These are phyloP conservation scores for Silurus aristotelis DNA, from an alignment of 2,797 vertebrate genomes.

Conservation along the genomic window DNA sequence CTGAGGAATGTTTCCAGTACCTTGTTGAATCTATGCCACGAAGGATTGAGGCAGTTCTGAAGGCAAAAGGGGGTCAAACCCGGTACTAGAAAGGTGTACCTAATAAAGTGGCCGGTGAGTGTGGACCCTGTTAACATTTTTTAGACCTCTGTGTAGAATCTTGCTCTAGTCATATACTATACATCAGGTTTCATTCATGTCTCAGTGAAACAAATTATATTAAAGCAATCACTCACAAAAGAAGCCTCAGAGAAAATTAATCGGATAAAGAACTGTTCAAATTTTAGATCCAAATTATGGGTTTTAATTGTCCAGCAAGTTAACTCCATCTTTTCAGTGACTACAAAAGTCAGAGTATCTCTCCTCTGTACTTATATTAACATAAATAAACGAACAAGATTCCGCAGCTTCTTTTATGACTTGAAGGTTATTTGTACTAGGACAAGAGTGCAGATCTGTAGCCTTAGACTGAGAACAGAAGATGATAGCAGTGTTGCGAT, in stretches of 20 bases:
- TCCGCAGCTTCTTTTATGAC: background rate
- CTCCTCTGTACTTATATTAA: background rate
- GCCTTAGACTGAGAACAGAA: background rate
- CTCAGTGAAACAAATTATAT: background rate
- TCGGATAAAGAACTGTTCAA: background rate
- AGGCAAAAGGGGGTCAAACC: too few relatives aligned
- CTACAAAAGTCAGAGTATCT: background rate
- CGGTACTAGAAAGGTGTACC: too few relatives aligned
- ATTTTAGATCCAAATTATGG: background rate
- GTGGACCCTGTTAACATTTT: too few relatives aligned
- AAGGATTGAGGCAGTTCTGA: too few relatives aligned
- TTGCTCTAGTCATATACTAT: background rate
- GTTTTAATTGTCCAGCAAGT: background rate
- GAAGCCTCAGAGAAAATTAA: background rate
- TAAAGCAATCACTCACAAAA: conserved; percentile 4
- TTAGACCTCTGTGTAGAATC: too few relatives aligned
- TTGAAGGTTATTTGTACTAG: background rate
- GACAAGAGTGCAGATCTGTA: background rate
- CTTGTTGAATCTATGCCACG: too few relatives aligned
- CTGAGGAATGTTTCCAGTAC: too few relatives aligned
- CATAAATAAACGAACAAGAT: background rate
- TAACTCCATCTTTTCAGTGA: background rate
- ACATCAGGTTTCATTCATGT: background rate
- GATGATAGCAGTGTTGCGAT: background rate
- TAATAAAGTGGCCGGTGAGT: too few relatives aligned